Base-by-base conservation (phyloP, 2,888 invertebrate genomes). In the Drosophila emarginata region DNA sequence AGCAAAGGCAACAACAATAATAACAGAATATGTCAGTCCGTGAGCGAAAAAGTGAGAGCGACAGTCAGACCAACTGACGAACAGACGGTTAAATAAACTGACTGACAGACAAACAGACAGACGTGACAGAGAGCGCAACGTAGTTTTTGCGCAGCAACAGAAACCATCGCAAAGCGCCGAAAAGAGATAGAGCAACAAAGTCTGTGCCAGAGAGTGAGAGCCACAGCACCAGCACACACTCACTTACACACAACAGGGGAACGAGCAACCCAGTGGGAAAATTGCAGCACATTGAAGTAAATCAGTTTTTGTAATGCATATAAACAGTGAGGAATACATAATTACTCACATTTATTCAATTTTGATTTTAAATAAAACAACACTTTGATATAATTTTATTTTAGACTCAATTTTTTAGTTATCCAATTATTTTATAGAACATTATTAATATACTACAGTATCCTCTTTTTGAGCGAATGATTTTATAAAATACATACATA, bases 81-180 rank as follows among this genome's bases (percentile, higher is more conserved):
- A 15, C 53, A 28, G 15, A 28, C 15, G 4, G 5, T 9, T 11
- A 5, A 32, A 23, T n/a, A 5, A 37, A 32, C 26, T 45, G 45
- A n/a, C n/a, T n/a, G n/a, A n/a, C n/a, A n/a, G n/a, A 56, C 62
- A 21, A 52, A 37, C 23, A 36, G 72, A 26, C 61, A 36, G 72
- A 62, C 61, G 74, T 61, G 82, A 58, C 79, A 59, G 67, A 85
- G 83, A 78, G 76, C 72, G 62, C 53, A 68, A 58, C 67, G 76
- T 72, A 76, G 82, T 79, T 81, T 81, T 85, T 87, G 83, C 81
- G 81, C 79, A 74, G 84, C 77, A 72, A 72, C 75, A 72, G 75
- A 73, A 77, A 75, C 21, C 72, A 73, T 52, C 61, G 69, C 40
- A 51, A 45, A 57, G 54, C 60, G 45, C 7, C 39, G 21, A 26